Evolutionary conservation across 2,888 invertebrate genomes (phyloP).

Genomic region (Herminia tarsipennalis): DNA sequence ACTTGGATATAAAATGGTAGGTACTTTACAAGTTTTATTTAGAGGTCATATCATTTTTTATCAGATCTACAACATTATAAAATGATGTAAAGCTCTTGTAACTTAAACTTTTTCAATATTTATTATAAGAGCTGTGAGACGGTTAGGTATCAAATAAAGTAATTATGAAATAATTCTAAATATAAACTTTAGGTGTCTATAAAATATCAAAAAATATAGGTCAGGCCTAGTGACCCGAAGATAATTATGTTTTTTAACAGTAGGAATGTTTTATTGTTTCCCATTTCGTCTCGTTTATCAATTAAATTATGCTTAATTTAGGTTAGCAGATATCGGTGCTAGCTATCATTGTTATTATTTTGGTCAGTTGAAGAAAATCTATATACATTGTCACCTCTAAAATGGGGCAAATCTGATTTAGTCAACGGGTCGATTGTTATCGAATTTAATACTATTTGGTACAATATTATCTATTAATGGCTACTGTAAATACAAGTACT

Average conservation of each 20-base stretch:
- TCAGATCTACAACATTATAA: background rate
- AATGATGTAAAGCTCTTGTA: slow-evolving; percentile 8
- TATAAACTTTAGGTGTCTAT: slow-evolving; percentile 33
- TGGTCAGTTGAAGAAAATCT: slow-evolving; percentile 34
- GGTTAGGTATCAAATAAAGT: slow-evolving; percentile 14
- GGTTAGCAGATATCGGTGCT: slow-evolving; percentile 67
- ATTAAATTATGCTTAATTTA: slow-evolving; percentile 65
- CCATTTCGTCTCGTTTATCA: slow-evolving; percentile 65
- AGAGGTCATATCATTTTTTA: background rate
- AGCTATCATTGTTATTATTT: slow-evolving; percentile 43
- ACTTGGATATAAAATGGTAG: no score
- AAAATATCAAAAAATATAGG: slow-evolving; percentile 57
- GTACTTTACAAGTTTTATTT: no score
- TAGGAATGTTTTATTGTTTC: slow-evolving; percentile 72
- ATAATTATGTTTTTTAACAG: slow-evolving; percentile 64
- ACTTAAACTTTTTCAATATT: no score
- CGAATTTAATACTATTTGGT: background rate
- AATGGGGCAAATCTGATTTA: slow-evolving; percentile 9
- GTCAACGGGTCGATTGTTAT: background rate
- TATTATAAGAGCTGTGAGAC: no score
- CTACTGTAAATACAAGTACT: background rate
- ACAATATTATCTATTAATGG: background rate
- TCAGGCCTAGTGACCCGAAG: slow-evolving; percentile 69
- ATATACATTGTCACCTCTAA: slow-evolving; percentile 25
- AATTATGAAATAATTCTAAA: slow-evolving; percentile 30